Conservation (phyloP, 2,797 vertebrate genomes). For the Cyclura pinguis region DNA sequence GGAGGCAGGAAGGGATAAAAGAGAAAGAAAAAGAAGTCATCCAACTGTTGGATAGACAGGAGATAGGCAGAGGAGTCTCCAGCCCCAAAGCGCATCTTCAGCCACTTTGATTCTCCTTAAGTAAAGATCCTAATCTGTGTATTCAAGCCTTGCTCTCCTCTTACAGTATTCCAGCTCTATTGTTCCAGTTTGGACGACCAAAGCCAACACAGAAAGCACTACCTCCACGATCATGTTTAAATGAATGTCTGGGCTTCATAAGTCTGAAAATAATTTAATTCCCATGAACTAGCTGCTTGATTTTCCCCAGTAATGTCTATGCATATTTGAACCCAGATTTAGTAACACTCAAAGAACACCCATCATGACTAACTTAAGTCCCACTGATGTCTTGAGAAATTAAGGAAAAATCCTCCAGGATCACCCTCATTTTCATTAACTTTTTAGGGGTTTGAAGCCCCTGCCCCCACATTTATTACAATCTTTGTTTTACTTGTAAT, state of each 20-base stretch:
- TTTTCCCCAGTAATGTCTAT: not conserved
- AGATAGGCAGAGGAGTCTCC: not conserved
- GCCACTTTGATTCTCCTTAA: not conserved
- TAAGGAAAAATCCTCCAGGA: too few relatives aligned
- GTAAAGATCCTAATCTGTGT: not conserved
- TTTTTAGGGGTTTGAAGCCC: not conserved
- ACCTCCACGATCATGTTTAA: not conserved
- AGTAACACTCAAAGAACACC: not conserved
- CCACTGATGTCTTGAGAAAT: not conserved
- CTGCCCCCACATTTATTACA: not conserved
- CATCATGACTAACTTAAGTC: not conserved
- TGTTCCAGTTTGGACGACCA: not conserved
- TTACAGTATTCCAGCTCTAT: not conserved
- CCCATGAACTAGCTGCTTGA: too few relatives aligned
- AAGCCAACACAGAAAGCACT: not conserved
- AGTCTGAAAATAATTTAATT: not conserved
- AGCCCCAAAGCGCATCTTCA: not conserved
- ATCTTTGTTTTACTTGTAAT: not conserved
- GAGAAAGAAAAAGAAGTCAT: not conserved
- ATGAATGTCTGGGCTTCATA: not conserved
- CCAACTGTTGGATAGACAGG: not conserved
- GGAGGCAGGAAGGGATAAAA: not conserved
- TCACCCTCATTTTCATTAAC: not conserved
- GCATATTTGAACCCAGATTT: not conserved
- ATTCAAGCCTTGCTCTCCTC: not conserved